A percentile compares a stretch with the other conserved stretches of the same genome.
phyloP scores from a whole-genome alignment of 2,113 vertebrate genomes.

The Epinephelus moara region DNA sequence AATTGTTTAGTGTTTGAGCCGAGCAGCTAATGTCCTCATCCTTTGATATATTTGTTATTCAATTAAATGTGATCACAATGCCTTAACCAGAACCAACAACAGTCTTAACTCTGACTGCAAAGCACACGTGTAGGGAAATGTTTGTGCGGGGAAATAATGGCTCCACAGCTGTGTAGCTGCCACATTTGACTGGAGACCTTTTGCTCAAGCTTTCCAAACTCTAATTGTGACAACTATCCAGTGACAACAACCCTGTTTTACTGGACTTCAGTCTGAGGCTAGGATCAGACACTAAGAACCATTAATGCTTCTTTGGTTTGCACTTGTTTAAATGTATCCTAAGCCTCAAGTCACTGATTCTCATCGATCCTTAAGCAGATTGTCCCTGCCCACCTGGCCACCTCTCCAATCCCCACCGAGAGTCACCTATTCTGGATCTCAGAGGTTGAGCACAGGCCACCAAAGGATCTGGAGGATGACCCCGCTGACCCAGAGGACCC shows the following conservation, averaged over 20 bases:
- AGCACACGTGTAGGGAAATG: neutral
- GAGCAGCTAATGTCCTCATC: neutral
- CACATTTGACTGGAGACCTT: constrained; percentile 21
- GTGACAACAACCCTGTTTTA: constrained; percentile 1
- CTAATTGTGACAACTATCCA: constrained; percentile 3
- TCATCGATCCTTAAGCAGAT: constrained; percentile 84
- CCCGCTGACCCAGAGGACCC: constrained; percentile 76
- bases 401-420: constrained; percentile 95
- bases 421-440: constrained; percentile 92
- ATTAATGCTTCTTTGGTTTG: constrained; percentile 10
- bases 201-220: constrained; percentile 5
- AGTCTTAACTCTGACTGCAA: neutral
- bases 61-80: neutral
- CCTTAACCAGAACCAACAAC: neutral
- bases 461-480: constrained; percentile 81
- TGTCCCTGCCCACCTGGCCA: constrained; percentile 94
- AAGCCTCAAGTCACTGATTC: neutral
- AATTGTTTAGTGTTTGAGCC: neutral
- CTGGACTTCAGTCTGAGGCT: neutral
- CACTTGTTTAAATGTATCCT: neutral
- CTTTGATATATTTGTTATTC: neutral
- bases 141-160: constrained; percentile 15
- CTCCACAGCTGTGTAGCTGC: constrained; percentile 24
- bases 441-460: constrained; percentile 78
- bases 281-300: neutral